Evolutionary conservation across 2,888 invertebrate species (phyloP).

Genomic region (Oxystoma pomonae): DNA sequence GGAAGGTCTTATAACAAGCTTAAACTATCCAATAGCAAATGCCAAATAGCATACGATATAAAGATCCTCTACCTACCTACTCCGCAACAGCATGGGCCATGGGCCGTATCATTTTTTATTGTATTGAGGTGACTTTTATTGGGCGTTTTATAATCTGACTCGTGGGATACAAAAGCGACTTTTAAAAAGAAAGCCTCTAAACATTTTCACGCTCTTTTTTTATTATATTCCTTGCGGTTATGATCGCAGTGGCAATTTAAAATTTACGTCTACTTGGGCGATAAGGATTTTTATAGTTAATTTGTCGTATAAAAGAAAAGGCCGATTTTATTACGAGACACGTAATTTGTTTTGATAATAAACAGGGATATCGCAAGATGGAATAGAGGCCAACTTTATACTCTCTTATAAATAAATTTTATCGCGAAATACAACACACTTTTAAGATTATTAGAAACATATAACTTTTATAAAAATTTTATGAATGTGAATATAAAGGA

Average conservation of each 20-base stretch:
- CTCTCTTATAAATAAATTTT: neutral
- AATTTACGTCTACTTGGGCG: conserved; percentile 38
- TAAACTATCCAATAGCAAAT: too few species aligned
- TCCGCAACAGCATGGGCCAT: too few species aligned
- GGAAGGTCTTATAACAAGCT: too few species aligned
- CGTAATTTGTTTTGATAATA: conserved; percentile 31
- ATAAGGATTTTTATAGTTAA: conserved; percentile 41
- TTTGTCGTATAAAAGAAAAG: conserved; percentile 33
- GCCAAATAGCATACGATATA: too few species aligned
- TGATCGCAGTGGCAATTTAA: conserved; percentile 36
- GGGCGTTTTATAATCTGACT: conserved; percentile 42
- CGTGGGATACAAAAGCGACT: conserved; percentile 37
- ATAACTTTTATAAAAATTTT: neutral
- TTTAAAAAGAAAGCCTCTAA: conserved; percentile 41
- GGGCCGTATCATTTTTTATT: conserved; percentile 40
- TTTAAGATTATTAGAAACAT: neutral
- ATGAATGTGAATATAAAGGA: too few species aligned
- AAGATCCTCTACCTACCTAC: too few species aligned
- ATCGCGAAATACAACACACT: neutral
- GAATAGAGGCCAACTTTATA: neutral
- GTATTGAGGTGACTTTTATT: conserved; percentile 42
- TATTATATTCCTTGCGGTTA: conserved; percentile 42
- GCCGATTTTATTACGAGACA: conserved; percentile 28
- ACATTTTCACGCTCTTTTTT: conserved; percentile 34
- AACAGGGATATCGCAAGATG: conserved; percentile 12